Percentiles rank a stretch among this genome's conserved stretches.
These are phyloP conservation scores for Cerceris rybyensis DNA, from an alignment of 2,888 invertebrate genomes.

Conservation along the genomic window DNA sequence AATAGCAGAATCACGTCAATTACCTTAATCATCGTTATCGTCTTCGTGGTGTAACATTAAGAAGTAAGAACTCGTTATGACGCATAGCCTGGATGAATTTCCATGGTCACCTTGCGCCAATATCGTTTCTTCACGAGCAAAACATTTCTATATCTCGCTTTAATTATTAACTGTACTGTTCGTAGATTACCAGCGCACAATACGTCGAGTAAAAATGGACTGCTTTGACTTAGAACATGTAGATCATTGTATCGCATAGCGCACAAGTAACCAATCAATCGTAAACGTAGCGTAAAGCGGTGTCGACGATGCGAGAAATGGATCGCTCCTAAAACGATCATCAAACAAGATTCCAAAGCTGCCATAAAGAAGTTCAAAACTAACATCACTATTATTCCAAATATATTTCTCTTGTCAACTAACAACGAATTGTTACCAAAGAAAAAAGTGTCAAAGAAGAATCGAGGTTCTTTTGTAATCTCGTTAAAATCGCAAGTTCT, in stretches of 20 bases:
- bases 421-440: too few species aligned
- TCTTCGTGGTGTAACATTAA: too few species aligned
- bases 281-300: conserved; percentile 18
- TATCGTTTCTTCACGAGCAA: background rate
- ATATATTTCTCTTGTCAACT: too few species aligned
- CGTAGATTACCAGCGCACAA: background rate
- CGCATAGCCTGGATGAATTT: background rate
- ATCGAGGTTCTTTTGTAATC: too few species aligned
- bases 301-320: conserved; percentile 19
- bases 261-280: conserved; percentile 37
- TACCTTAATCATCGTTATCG: too few species aligned
- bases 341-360: too few species aligned
- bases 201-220: background rate
- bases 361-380: too few species aligned
- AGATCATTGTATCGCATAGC: conserved; percentile 20
- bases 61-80: background rate
- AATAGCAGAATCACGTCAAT: too few species aligned
- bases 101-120: background rate
- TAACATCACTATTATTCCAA: too few species aligned
- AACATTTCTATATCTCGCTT: conserved; percentile 11
- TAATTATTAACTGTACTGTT: conserved; percentile 9
- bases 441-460: too few species aligned
- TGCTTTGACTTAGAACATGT: conserved; percentile 10
- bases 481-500: too few species aligned
- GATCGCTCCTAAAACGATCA: background rate